Conservation (phyloP, 2,888 invertebrate species). For the Drosophila demipolita region DNA sequence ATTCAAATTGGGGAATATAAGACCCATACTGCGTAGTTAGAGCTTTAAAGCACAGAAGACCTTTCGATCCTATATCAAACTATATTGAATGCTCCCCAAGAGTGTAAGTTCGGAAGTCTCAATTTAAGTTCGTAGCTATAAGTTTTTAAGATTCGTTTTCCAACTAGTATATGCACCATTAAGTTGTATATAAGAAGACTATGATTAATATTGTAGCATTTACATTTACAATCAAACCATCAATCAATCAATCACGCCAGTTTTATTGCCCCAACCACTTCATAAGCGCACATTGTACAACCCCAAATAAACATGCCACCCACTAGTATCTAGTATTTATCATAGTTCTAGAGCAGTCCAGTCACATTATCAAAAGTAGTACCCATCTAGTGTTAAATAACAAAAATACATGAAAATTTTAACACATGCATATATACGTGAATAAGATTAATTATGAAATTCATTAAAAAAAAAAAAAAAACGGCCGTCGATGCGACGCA, state of each 20-base stretch:
- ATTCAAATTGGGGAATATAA: slow-evolving; percentile 8
- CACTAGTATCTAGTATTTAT: slow-evolving; percentile 25
- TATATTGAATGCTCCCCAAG: background rate
- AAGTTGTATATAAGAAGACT: slow-evolving; percentile 26
- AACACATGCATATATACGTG: slow-evolving; percentile 16
- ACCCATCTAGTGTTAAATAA: slow-evolving; percentile 19
- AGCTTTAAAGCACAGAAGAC: slow-evolving; percentile 4
- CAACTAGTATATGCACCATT: background rate
- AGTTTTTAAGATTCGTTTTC: slow-evolving; percentile 27
- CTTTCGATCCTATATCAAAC: background rate
- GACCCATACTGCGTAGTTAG: slow-evolving; percentile 1
- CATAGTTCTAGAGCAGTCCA: slow-evolving; percentile 35
- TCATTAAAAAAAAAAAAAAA: slow-evolving; percentile 6
- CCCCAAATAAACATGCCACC: slow-evolving; percentile 5
- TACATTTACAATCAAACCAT: slow-evolving; percentile 28
- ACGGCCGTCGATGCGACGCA: slow-evolving; percentile 39
- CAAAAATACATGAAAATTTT: slow-evolving; percentile 10
- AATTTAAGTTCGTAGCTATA: slow-evolving; percentile 26
- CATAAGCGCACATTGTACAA: slow-evolving; percentile 17
- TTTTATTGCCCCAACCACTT: slow-evolving; percentile 14
- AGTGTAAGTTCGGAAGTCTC: background rate
- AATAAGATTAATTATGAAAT: slow-evolving; percentile 7
- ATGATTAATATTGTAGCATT: slow-evolving; percentile 23
- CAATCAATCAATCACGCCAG: slow-evolving; percentile 43
- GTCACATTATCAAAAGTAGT: slow-evolving; percentile 28